phyloP scores from a whole-genome alignment of 2,888 invertebrate genomes.

The Acanthosepion lycidas region DNA sequence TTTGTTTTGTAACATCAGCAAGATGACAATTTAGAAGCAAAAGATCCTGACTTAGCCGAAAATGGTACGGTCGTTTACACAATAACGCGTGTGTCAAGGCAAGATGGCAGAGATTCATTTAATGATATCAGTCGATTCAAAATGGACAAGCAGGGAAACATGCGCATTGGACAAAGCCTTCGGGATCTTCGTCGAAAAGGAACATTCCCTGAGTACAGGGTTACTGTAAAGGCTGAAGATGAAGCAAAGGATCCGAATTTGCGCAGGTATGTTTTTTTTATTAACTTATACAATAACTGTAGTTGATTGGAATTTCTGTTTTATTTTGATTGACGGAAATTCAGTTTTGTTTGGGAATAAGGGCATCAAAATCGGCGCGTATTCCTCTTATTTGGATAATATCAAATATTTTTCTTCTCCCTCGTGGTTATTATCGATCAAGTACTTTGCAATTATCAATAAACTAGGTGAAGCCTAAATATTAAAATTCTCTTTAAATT shows the following conservation, averaged over 20 bases:
- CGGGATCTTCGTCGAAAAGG: constrained; percentile 53
- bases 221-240: constrained; percentile 54
- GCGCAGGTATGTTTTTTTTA: neutral
- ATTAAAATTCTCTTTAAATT: no score
- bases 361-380: no score
- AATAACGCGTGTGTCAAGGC: constrained; percentile 49
- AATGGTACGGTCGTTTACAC: constrained; percentile 54
- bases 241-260: constrained; percentile 43
- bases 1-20: constrained; percentile 35
- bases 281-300: no score
- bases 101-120: constrained; percentile 49
- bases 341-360: no score
- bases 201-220: constrained; percentile 51
- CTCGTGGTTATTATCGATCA: no score
- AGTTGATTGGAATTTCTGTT: no score
- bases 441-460: no score
- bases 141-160: constrained; percentile 51
- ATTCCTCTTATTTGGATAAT: no score
- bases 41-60: constrained; percentile 53
- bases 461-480: no score
- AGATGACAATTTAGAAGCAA: constrained; percentile 49
- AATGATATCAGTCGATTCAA: constrained; percentile 54
- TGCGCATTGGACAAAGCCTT: constrained; percentile 52
- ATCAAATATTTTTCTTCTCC: no score
- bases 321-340: no score